Evolutionary conservation across 2,888 invertebrate species (phyloP).

Genomic region (Acronicta leporina): DNA sequence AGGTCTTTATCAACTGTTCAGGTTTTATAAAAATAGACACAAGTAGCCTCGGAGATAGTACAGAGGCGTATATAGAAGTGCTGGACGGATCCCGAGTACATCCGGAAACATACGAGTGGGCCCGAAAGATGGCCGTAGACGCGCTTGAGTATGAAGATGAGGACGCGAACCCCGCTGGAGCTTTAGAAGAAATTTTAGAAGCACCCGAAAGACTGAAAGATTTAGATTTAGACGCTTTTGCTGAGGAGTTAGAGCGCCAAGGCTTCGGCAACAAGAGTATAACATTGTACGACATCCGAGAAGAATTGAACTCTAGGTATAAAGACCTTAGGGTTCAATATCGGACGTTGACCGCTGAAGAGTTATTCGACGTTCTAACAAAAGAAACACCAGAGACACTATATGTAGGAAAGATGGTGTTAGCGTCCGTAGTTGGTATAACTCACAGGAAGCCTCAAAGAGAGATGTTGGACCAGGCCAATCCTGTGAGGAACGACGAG

Average conservation of each 20-base stretch:
- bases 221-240: slow-evolving; percentile 99
- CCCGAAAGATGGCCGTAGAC: slow-evolving; percentile 99
- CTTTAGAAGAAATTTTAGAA: slow-evolving; percentile 98
- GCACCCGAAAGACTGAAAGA: slow-evolving; percentile 98
- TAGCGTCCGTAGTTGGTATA: slow-evolving; percentile 94
- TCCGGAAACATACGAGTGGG: slow-evolving; percentile 99
- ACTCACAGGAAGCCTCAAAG: slow-evolving; percentile 96
- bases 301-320: slow-evolving; percentile 97
- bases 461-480: slow-evolving; percentile 98
- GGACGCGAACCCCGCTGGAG: slow-evolving; percentile 98
- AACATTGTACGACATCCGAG: slow-evolving; percentile 98
- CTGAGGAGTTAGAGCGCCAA: slow-evolving; percentile 98
- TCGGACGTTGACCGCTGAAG: slow-evolving; percentile 94
- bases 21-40: slow-evolving; percentile 99
- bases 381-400: slow-evolving; percentile 99
- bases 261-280: slow-evolving; percentile 97
- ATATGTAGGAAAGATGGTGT: slow-evolving; percentile 95
- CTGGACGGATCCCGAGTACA: slow-evolving; percentile 99
- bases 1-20: slow-evolving; percentile 99
- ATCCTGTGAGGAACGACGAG: slow-evolving; percentile 98
- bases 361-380: slow-evolving; percentile 97
- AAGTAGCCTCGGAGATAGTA: slow-evolving; percentile 97
- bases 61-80: slow-evolving; percentile 98
- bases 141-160: slow-evolving; percentile 99
- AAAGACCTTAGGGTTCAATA: slow-evolving; percentile 96